Evolutionary conservation across 2,113 vertebrate genomes (phyloP).

Genomic region (Phalacrocorax carbo): DNA sequence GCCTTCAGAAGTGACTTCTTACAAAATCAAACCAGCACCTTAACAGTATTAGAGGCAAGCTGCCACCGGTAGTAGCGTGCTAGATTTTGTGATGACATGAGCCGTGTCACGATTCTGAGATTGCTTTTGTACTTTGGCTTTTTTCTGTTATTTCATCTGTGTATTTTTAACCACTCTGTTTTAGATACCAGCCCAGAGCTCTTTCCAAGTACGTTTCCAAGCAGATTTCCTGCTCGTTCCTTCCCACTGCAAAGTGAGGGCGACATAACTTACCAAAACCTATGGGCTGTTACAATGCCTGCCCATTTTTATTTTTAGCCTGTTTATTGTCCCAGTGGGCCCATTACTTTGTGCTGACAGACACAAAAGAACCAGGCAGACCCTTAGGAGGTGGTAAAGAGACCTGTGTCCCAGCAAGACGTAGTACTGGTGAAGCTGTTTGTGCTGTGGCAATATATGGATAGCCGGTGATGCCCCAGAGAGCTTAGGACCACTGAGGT

Average conservation of each 20-base stretch:
- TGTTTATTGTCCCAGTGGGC: not conserved
- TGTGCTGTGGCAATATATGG: not conserved
- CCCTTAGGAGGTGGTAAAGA: not conserved
- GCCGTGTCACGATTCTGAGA: not conserved
- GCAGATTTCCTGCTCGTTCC: not conserved
- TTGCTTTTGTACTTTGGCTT: not conserved
- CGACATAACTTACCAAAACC: not conserved
- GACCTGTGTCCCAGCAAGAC: not conserved
- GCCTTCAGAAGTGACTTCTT: not conserved
- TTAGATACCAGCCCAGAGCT: not conserved
- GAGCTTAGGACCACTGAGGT: not conserved
- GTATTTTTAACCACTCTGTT: not conserved
- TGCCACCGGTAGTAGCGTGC: not conserved
- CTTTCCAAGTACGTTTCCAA: not conserved
- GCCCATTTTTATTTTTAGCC: not conserved
- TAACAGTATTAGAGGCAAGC: not conserved
- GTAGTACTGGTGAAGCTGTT: not conserved
- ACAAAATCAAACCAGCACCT: not conserved
- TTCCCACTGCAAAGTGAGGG: not conserved
- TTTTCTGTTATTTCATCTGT: not conserved
- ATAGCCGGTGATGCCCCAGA: not conserved
- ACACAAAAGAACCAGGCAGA: not conserved
- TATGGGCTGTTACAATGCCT: not conserved
- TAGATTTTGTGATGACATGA: not conserved
- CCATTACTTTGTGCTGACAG: not conserved